Evolutionary conservation across 2,113 vertebrate species (phyloP), one percentile per base, ranked within the genome.

Genomic region (Naja naja): DNA sequence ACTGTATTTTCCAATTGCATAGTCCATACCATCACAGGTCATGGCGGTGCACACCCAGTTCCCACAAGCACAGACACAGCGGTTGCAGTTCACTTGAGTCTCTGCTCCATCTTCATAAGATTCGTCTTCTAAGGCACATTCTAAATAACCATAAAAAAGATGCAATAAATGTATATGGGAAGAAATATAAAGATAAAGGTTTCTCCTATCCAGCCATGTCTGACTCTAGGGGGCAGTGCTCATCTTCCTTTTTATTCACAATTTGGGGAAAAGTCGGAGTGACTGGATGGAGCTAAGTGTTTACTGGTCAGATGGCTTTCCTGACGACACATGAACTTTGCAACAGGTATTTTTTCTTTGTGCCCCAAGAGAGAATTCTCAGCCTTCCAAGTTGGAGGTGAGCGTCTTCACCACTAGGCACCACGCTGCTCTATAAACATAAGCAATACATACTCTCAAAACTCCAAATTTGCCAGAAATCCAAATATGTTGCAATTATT

Each of bases 1-100:
- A 58, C 22, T 30, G 53, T 49, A 18, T 86, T 60, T 87, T 39
- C 55, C 27, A 45, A 85, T 69, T 89, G 18, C 86, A 95, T 98
- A 27, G 14, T 34, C 30, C 64, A 49, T 95, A 99, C 99, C 98
- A 0, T 98, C 97, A 87, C 99, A 99, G 0, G 98, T 99, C 99
- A 99, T 99, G 25, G 99, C 99, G 0, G 99, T 99, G 98, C 99
- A 99, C 94, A 99, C 99, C 99, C 99, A 99, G 98, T 99, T 99
- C 16, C 99, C 99, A 3, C 99, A 99, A 92, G 99, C 99, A 91
- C 99, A 99, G 90, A 99, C 99, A 0, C 99, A 99, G 95, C 99
- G 98, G 96, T 99, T 99, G 93, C 99, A 99, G 94, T 99, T 99
- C 93, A 99, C 99, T 95, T 99, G 98, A 1, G 99, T 99, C 98